Conservation (phyloP, 2,797 vertebrate species). For the Spinibarbus caldwelli region DNA sequence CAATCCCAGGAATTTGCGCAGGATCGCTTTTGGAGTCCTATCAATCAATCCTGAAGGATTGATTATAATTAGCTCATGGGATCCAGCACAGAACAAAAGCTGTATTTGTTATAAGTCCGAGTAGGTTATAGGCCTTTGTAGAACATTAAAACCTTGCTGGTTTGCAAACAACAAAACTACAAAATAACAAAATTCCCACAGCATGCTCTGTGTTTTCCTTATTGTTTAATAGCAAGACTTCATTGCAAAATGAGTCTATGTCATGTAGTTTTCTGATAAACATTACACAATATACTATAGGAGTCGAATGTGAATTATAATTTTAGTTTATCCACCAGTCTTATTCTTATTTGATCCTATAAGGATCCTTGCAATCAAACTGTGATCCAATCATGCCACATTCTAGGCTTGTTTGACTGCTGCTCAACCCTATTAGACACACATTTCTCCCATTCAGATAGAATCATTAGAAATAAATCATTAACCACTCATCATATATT, state of each 20-base stretch:
- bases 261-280: too few species aligned
- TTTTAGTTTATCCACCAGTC: too few species aligned
- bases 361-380: background rate
- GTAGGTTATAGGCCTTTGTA: background rate
- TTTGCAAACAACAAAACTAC: background rate
- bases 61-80: background rate
- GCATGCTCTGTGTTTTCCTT: background rate
- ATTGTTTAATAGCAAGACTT: background rate
- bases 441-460: background rate
- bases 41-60: too few species aligned
- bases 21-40: too few species aligned
- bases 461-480: conserved; percentile 6
- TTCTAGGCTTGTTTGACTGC: background rate
- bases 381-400: background rate
- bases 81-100: background rate
- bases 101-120: background rate
- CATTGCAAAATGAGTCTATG: background rate
- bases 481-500: background rate
- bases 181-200: background rate
- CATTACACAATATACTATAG: background rate
- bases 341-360: background rate
- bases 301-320: too few species aligned
- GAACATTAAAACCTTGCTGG: background rate
- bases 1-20: background rate
- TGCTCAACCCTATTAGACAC: background rate